Evolutionary conservation across 2,797 vertebrate genomes (phyloP).

Genomic region (Jordanella pulchra): DNA sequence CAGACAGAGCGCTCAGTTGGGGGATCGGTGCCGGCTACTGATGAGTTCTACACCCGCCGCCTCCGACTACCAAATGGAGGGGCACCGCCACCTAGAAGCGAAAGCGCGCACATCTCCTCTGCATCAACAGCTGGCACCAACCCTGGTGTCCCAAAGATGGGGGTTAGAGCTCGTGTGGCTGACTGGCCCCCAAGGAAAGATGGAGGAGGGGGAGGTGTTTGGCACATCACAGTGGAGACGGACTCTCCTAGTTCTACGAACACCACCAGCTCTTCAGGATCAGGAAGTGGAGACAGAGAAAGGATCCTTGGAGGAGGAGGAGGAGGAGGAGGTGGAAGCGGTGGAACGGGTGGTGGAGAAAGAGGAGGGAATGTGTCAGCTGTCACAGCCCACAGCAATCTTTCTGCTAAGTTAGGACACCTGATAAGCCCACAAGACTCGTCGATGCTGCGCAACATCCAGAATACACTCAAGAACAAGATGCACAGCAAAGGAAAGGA

Average conservation of each 20-base stretch:
- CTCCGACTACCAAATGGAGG: constrained; percentile 96
- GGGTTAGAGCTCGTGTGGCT: constrained; percentile 94
- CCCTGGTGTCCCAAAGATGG: constrained; percentile 98
- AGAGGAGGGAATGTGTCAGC: constrained; percentile 54
- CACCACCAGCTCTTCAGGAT: constrained; percentile 74
- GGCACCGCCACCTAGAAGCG: constrained; percentile 91
- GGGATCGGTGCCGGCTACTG: constrained; percentile 88
- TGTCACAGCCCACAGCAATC: constrained; percentile 90
- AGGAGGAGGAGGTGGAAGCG: constrained; percentile 32
- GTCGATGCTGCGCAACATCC: constrained; percentile 96
- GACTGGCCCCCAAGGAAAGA: constrained; percentile 99
- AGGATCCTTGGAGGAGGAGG: constrained; percentile 57
- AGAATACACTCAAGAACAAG: constrained; percentile 95
- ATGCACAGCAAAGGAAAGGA: constrained; percentile 90
- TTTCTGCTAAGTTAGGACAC: constrained; percentile 94
- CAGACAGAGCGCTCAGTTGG: constrained; percentile 97
- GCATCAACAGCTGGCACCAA: constrained; percentile 79
- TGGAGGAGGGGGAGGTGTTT: constrained; percentile 76
- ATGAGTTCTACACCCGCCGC: constrained; percentile 97
- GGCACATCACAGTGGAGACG: constrained; percentile 84
- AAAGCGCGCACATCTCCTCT: constrained; percentile 81
- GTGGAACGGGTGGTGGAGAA: constrained; percentile 20
- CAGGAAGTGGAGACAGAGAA: constrained; percentile 74
- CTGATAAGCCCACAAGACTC: constrained; percentile 93
- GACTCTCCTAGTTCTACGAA: constrained; percentile 81